Evolutionary conservation across 35 echinoderm and acorn worm genomes (phyloP).

Genomic region (Stichopus chloronotus): DNA sequence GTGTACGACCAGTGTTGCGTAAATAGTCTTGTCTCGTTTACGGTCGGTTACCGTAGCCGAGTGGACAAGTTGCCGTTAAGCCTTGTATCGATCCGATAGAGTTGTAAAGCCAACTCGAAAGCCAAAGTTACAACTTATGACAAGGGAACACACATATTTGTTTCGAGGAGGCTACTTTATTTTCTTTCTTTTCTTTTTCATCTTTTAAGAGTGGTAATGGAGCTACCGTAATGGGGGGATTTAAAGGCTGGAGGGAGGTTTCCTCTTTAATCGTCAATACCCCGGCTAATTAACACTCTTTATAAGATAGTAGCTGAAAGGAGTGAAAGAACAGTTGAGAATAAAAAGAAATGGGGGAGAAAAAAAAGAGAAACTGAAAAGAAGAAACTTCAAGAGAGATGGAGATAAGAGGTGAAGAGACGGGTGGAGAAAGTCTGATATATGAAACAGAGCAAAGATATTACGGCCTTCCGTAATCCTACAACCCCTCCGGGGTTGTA

Average conservation of each 20-base stretch:
- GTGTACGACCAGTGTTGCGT: constrained; percentile 23
- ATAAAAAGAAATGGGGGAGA: not conserved
- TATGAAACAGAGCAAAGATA: too few species aligned
- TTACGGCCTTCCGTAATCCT: too few species aligned
- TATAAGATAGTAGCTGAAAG: not conserved
- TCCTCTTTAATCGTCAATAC: constrained; percentile 4
- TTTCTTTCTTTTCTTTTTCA: not conserved
- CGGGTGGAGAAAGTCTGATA: too few species aligned
- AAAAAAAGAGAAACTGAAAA: too few species aligned
- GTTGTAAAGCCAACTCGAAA: constrained; percentile 40
- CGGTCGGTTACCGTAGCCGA: constrained; percentile 35
- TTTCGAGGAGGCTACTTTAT: too few species aligned
- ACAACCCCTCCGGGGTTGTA: too few species aligned
- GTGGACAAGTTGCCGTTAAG: constrained; percentile 42
- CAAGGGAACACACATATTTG: not conserved
- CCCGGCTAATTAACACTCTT: constrained; percentile 39
- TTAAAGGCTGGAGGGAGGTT: constrained; percentile 4
- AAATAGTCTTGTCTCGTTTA: constrained; percentile 42
- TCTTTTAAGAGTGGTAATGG: constrained; percentile 9
- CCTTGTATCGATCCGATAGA: constrained; percentile 17
- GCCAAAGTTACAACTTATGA: constrained; percentile 19
- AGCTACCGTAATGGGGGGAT: constrained; percentile 25
- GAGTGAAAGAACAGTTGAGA: constrained; percentile 2
- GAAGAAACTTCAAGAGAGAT: too few species aligned
- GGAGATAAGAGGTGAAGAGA: too few species aligned